Evolutionary conservation across 2,888 invertebrate species (phyloP), one percentile per base, ranked within the genome.

Genomic region (Lasioglossum leucozonium): DNA sequence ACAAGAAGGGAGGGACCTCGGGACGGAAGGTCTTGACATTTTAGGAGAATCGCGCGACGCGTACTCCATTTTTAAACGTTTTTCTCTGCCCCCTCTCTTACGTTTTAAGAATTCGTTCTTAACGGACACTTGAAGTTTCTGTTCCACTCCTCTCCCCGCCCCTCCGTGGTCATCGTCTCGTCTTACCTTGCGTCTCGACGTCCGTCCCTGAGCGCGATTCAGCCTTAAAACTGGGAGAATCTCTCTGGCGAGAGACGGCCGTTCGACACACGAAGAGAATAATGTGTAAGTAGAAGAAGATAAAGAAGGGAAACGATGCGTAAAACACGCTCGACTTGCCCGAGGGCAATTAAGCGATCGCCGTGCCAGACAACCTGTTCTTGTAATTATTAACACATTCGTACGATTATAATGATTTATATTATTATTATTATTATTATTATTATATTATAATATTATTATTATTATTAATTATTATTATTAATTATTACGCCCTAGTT

Each of bases 401-500:
- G 89, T 92, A 91, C 84, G 90, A 91, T 91, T 91, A 88, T 86
- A 85, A 89, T 84, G 88, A 88, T 86, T 87, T 87, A 87, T 91
- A 89, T 89, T 88, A 90, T 84, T 90, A 87, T 85, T 85, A 87
- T 89, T 88, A 91, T 89, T 91, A 89, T 89, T 88, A 90, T 84
- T 90, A 87, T 85, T 85, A 87, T 88, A 91, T 89, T 87, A 87
- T 81, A 89, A 88, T 87, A 91, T 92, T 91, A 93, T 90, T 92
- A 92, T 40, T 69, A 92, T 92, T 67, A 67, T 22, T 67, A 37
- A 91, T 89, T 90, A 91, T 90, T 90, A 93, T 90, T 90, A 92
- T 82, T 91, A 81, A 92, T 92, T 92, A 92, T 93, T 93, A 93
- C 91, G 92, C 85, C 91, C 91, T 94, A 94, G 93, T 94, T 94